Evolutionary conservation across 2,797 vertebrate species (phyloP), one percentile per base, ranked within the genome.

Genomic region (Prunella strophiata): DNA sequence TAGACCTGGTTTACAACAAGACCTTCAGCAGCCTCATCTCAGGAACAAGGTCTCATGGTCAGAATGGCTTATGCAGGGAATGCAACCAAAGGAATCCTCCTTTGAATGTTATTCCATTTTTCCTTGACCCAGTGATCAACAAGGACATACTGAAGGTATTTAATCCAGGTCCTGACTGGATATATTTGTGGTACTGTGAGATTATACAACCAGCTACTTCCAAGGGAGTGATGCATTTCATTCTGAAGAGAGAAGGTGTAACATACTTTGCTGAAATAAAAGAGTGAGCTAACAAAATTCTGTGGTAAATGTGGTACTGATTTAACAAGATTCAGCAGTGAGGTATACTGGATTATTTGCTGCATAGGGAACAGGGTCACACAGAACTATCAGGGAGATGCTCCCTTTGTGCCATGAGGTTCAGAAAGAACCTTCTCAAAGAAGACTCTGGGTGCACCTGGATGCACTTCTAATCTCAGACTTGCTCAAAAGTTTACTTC

Each of bases 381-480:
- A n/a, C 16, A n/a, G 13, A 42, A 3, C 26, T 43, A 3, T 7
- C 30, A 36, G 62, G 13, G 12, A 36, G 10, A 54, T 1, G 1
- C 4, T 68, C 6, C 22, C 0, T 0, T 4, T 27, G 18, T 10
- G 34, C 10, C 26, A 36, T 7, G 6, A 54, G 5, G 9, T 26
- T 23, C 21, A 48, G 12, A 55, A 77, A 34, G 5, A 17, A 42
- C 6, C 5, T 57, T 15, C 19, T 27, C 10, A 36, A 25, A 42
- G 30, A 66, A 40, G 47, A 34, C 10, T 47, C 21, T 52, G 4
- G 3, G 7, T 47, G 26, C 6, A 42, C 7, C 21, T 54, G 4
- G 22, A 48, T 3, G 18, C 7, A 22, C 25, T 34, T 21, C 13
- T 21, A 40, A 38, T 14, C 30, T 21, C 16, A 48, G 26, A 19